Conservation (phyloP, 2,113 vertebrate species). For the Cranoglanis bouderius region DNA sequence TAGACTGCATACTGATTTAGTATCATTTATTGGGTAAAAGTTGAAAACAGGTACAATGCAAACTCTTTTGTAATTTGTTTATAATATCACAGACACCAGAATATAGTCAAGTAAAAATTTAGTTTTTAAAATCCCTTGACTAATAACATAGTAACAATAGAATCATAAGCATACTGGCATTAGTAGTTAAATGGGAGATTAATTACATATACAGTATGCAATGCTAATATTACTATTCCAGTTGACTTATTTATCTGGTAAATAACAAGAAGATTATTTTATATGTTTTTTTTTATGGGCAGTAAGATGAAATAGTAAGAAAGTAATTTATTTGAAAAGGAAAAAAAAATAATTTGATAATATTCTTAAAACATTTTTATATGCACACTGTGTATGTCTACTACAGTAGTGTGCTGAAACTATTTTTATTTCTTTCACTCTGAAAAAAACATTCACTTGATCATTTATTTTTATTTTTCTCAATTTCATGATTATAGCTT, state of each 20-base stretch:
- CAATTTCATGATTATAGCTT: slow-evolving; percentile 49
- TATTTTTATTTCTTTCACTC: not conserved
- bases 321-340: not conserved
- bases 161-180: not conserved
- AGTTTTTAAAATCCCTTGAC: not conserved
- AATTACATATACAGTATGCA: not conserved
- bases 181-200: not conserved
- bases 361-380: not conserved
- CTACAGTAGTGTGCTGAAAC: not conserved
- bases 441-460: slow-evolving; percentile 23
- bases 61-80: not conserved
- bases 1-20: not conserved
- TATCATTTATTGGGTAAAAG: too few relatives aligned
- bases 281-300: not conserved
- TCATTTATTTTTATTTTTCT: slow-evolving; percentile 37
- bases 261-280: too few relatives aligned
- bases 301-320: not conserved
- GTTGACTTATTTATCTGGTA: not conserved
- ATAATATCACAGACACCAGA: not conserved
- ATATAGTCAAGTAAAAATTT: not conserved
- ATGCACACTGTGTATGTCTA: not conserved
- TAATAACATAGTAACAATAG: not conserved
- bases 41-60: too few relatives aligned
- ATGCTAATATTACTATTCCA: not conserved
- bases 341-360: not conserved